Evolutionary conservation across 2,113 vertebrate genomes (phyloP).

Genomic region (Petaurus breviceps): DNA sequence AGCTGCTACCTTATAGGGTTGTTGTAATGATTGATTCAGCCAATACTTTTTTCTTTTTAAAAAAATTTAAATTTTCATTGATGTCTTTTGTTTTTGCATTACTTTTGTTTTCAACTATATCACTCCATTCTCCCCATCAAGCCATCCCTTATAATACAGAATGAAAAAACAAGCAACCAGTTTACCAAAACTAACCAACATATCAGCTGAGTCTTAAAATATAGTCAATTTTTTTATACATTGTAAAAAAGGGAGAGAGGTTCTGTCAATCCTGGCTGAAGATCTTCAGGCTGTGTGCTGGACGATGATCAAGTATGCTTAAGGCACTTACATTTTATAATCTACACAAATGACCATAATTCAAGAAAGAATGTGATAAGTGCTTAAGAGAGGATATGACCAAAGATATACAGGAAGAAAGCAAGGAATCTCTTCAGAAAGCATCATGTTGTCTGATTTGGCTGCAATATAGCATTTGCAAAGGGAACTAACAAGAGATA

Average conservation of each 20-base stretch:
- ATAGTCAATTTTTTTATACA: neutral
- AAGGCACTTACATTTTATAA: neutral
- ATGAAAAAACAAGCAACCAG: neutral
- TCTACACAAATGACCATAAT: neutral
- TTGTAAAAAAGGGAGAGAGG: neutral
- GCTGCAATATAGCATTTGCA: neutral
- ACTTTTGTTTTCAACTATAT: neutral
- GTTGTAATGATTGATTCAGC: neutral
- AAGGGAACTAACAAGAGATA: neutral
- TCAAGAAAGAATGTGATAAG: neutral
- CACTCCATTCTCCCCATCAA: neutral
- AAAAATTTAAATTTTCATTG: neutral
- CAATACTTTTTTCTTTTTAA: neutral
- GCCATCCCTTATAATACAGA: neutral
- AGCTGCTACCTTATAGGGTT: neutral
- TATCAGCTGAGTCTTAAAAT: neutral
- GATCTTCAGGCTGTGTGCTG: neutral
- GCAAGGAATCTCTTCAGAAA: neutral
- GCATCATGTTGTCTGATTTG: neutral
- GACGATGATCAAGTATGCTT: neutral
- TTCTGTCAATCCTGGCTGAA: neutral
- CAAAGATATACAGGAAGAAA: neutral
- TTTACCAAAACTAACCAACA: neutral
- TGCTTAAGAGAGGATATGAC: neutral
- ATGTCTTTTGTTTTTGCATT: neutral